Conservation (phyloP, 2,888 invertebrate genomes). For the Prenolepis imparis region DNA sequence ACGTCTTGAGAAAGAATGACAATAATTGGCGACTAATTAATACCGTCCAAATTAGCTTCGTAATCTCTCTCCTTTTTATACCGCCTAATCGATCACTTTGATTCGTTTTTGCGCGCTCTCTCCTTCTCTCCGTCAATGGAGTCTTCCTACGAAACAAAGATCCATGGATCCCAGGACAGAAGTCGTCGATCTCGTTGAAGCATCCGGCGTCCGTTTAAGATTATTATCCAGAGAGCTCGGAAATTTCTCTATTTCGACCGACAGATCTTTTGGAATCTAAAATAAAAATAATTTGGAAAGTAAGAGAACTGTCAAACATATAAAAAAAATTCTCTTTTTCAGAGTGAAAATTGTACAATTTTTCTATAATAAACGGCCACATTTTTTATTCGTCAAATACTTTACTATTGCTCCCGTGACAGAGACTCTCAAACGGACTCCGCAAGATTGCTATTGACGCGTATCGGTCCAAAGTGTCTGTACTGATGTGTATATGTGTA, state of each 20-base stretch:
- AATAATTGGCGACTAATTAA: constrained; percentile 73
- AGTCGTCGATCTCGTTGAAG: not conserved
- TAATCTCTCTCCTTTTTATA: constrained; percentile 34
- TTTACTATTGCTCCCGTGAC: not conserved
- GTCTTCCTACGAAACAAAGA: constrained; percentile 32
- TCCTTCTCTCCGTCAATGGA: constrained; percentile 45
- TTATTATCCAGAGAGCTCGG: not conserved
- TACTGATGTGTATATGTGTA: not conserved
- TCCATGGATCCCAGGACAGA: constrained; percentile 31
- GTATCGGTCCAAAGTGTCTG: not conserved
- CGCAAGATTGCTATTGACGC: not conserved
- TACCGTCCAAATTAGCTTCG: constrained; percentile 62
- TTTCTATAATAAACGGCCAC: not conserved
- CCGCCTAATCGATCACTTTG: constrained; percentile 45
- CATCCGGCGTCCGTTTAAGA: constrained; percentile 6
- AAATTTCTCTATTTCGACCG: not conserved
- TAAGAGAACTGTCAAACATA: not conserved
- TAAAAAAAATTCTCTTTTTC: not conserved
- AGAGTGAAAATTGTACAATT: not conserved
- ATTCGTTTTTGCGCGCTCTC: constrained; percentile 58
- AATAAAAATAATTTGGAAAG: not conserved
- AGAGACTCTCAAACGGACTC: constrained; percentile 23
- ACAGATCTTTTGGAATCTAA: not conserved
- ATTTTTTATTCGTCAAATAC: not conserved
- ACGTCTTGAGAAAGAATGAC: constrained; percentile 77